A percentile compares a stretch with the other conserved stretches of the same genome.
phyloP scores from a whole-genome alignment of 2,797 vertebrate species.

The Scolopax rusticola region DNA sequence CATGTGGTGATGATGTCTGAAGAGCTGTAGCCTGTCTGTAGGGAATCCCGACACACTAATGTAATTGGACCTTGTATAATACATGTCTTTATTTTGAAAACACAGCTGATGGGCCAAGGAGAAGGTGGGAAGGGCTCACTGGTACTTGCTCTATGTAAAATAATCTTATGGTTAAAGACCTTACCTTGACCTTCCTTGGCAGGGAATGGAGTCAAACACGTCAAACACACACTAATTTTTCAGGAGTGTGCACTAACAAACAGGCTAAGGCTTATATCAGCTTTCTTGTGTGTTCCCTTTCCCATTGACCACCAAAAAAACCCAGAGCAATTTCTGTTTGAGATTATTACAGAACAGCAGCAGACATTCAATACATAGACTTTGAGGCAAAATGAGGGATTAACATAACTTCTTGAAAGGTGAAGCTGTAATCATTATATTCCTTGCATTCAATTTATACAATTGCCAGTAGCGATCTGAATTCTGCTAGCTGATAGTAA shows the following conservation, averaged over 20 bases:
- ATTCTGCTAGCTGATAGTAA: not conserved
- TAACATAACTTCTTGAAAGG: not conserved
- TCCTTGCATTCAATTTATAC: not conserved
- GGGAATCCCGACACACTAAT: not conserved
- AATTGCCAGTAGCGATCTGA: not conserved
- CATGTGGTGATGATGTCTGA: not conserved
- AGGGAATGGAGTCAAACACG: not conserved
- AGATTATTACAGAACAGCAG: not conserved
- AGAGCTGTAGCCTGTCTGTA: not conserved
- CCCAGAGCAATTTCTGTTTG: not conserved
- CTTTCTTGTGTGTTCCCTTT: not conserved
- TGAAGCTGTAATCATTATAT: not conserved
- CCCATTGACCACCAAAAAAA: not conserved
- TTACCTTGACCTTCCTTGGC: not conserved
- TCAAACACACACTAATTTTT: not conserved
- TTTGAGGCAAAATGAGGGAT: not conserved
- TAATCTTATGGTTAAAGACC: not conserved
- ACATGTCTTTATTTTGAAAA: not conserved
- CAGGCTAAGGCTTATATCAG: not conserved
- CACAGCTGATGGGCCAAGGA: not conserved
- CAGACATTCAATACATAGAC: not conserved
- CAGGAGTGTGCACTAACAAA: rapidly evolving
- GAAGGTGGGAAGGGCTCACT: rapidly evolving
- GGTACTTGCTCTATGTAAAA: not conserved
- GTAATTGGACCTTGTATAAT: not conserved